Conservation (phyloP, 2,888 invertebrate species). For the Trimorus sp. region DNA sequence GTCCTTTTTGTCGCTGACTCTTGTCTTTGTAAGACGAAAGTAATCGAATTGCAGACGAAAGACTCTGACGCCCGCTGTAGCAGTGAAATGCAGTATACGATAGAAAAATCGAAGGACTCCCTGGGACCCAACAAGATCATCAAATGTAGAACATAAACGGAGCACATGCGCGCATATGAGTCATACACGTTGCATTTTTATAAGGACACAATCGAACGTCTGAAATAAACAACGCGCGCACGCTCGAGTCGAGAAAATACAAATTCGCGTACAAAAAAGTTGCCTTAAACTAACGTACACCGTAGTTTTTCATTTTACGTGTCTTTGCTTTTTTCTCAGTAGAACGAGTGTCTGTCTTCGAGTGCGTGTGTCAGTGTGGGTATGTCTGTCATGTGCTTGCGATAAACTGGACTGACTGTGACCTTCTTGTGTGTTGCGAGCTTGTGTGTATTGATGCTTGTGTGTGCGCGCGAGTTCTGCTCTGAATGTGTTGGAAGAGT, state of each 20-base stretch:
- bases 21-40: too few relatives aligned
- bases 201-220: constrained; percentile 46
- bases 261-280: constrained; percentile 60
- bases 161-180: not conserved
- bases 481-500: constrained; percentile 54
- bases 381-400: not conserved
- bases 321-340: not conserved
- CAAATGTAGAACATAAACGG: too few relatives aligned
- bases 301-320: constrained; percentile 1
- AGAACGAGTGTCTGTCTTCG: constrained; percentile 4
- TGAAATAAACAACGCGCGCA: constrained; percentile 54
- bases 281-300: constrained; percentile 57
- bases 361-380: not conserved
- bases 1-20: too few relatives aligned
- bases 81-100: too few relatives aligned
- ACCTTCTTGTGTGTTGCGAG: not conserved
- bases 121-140: too few relatives aligned
- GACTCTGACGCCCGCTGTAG: too few relatives aligned
- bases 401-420: too few relatives aligned
- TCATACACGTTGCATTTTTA: not conserved
- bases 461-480: constrained; percentile 51
- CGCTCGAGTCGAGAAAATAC: constrained; percentile 48
- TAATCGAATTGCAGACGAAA: too few relatives aligned
- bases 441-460: not conserved
- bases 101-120: too few relatives aligned